phyloP scores from a whole-genome alignment of 64 coral and sea anemone genomes.

The Pachyseris speciosa region DNA sequence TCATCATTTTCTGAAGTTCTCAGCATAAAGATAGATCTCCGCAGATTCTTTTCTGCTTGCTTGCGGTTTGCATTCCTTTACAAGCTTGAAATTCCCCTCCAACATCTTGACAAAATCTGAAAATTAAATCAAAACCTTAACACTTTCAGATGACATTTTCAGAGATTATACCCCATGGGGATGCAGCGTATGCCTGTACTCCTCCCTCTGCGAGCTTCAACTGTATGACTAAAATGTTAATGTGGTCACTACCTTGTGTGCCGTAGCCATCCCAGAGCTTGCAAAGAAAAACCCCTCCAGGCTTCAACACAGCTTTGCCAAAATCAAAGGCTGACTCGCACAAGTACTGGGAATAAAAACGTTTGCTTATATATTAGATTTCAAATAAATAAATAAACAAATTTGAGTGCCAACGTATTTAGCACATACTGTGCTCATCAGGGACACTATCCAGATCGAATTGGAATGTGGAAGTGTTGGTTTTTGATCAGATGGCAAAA shows the following conservation, averaged over 20 bases:
- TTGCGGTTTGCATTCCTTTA: slow-evolving; percentile 82
- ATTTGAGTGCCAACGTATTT: too few relatives aligned
- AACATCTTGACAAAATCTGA: slow-evolving; percentile 81
- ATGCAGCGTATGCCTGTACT: background rate
- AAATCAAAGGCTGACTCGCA: slow-evolving; percentile 82
- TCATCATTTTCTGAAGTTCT: slow-evolving; percentile 41
- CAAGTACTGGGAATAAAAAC: slow-evolving; percentile 52
- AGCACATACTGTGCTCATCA: too few relatives aligned
- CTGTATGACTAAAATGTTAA: background rate
- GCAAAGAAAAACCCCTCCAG: slow-evolving; percentile 81
- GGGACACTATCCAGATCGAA: too few relatives aligned
- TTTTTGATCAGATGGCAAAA: too few relatives aligned
- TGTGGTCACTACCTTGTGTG: slow-evolving; percentile 60
- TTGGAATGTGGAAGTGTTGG: too few relatives aligned
- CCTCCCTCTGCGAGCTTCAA: background rate
- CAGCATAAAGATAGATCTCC: slow-evolving; percentile 83
- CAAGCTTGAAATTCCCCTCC: slow-evolving; percentile 56
- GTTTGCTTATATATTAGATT: too few relatives aligned
- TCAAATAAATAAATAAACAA: too few relatives aligned
- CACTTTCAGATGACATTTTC: background rate
- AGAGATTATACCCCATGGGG: background rate
- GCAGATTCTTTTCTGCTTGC: slow-evolving; percentile 89
- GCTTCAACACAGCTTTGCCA: slow-evolving; percentile 49
- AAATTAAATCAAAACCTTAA: slow-evolving; percentile 4
- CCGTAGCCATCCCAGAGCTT: slow-evolving; percentile 96